These are phyloP conservation scores for Protophormia terraenovae DNA, from an alignment of 2,888 invertebrate species.

Conservation along the genomic window DNA sequence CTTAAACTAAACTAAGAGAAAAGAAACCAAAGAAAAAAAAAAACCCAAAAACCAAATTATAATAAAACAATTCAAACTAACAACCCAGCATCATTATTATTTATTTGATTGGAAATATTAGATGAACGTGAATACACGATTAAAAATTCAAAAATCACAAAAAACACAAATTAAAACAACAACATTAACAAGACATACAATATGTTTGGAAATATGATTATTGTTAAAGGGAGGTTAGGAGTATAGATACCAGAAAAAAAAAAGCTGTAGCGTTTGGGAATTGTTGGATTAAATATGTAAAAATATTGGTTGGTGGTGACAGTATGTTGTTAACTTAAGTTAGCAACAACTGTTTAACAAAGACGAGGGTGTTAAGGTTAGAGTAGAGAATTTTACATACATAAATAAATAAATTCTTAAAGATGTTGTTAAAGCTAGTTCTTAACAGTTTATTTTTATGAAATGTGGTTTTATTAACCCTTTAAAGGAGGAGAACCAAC, in stretches of 20 bases:
- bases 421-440: background rate
- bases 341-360: background rate
- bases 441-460: background rate
- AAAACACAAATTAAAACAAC: background rate
- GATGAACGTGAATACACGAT: conserved; percentile 34
- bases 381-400: background rate
- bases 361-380: background rate
- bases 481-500: too few relatives aligned
- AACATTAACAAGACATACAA: background rate
- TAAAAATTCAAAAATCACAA: background rate
- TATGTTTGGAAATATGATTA: conserved; percentile 24
- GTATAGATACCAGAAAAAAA: background rate
- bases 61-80: background rate
- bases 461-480: conserved; percentile 6
- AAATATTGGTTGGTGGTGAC: background rate
- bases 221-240: background rate
- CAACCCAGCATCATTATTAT: conserved; percentile 41
- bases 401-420: background rate
- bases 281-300: too few relatives aligned
- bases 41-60: conserved; percentile 20
- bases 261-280: too few relatives aligned
- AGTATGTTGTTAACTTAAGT: background rate
- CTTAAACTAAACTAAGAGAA: background rate
- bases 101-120: conserved; percentile 23
- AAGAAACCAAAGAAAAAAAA: background rate